Evolutionary conservation across 2,797 vertebrate genomes (phyloP).

Genomic region (Odontamblyopus lacepedii): DNA sequence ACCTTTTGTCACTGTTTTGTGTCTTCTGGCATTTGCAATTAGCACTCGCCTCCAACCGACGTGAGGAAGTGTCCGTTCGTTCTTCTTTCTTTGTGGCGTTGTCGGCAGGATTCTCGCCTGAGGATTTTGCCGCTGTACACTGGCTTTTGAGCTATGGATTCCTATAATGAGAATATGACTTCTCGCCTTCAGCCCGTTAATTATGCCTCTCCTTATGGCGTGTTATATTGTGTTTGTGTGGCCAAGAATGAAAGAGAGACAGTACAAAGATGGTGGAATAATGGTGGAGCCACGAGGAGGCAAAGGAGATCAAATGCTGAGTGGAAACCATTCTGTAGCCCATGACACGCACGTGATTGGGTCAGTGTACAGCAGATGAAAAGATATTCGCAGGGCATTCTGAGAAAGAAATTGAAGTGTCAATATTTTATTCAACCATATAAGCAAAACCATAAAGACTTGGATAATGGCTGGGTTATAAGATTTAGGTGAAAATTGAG

Average conservation of each 20-base stretch:
- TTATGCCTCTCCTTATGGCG: conserved; percentile 42
- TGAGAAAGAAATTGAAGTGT: background rate
- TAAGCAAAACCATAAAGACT: background rate
- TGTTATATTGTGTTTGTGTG: conserved; percentile 1
- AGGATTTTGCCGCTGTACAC: conserved; percentile 11
- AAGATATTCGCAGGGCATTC: background rate
- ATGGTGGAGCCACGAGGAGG: conserved; percentile 11
- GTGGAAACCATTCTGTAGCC: conserved; percentile 30
- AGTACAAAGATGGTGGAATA: conserved; percentile 2
- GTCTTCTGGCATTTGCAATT: conserved; percentile 76
- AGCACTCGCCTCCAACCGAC: conserved; percentile 60
- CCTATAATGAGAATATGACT: conserved; percentile 61
- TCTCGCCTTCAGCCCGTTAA: conserved; percentile 59
- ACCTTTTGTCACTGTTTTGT: conserved; percentile 69
- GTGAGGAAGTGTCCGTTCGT: conserved; percentile 68
- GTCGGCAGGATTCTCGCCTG: conserved; percentile 42
- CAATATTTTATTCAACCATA: background rate
- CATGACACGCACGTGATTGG: conserved; percentile 22
- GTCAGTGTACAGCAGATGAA: conserved; percentile 25
- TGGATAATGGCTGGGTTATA: background rate
- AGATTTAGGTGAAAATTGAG: background rate
- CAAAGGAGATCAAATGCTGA: conserved; percentile 29
- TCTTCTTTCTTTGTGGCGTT: conserved; percentile 62
- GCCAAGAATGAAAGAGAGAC: conserved; percentile 14
- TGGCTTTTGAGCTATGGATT: conserved; percentile 32